Evolutionary conservation across 1,140 invertebrate genomes (phyloP), one percentile per base, ranked within the genome.

Genomic region (Matsumurasca onukii): DNA sequence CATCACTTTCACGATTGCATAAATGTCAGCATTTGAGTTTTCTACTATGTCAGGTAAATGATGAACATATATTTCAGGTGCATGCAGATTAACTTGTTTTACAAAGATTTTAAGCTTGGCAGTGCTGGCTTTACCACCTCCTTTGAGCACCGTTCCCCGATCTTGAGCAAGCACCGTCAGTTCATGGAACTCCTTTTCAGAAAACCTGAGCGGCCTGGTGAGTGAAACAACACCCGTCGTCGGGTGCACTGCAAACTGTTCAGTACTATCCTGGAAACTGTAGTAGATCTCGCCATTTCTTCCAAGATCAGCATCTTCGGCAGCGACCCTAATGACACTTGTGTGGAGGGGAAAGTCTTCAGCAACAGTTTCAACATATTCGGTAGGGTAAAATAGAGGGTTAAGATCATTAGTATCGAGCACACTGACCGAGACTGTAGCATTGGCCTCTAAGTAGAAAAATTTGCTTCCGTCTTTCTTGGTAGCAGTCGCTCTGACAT

Each of bases 241-340:
- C 13, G 95, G 94, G 81, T 98, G 93, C 67, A 98, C 88, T 3
- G 93, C 91, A 78, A 98, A 98, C 70, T 90, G 86, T 71, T 93
- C 88, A 3, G 89, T 94, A 9, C 87, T 92, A 69, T 95, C 86
- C n/a, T 86, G 82, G 73, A 98, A 91, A 79, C 92, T 97, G 78
- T 98, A 99, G 79, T 98, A 98, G 73, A 98, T 94, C 81, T 98
- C 94, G 1, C 94, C 94, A 78, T 98, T 98, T 59, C 92, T 85
- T 0, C 95, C 96, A 13, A 95, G 81, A 79, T 99, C 96, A 5
- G 96, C 94, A 81, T 98, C 97, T 75, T 94, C 94, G 0, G 96
- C 97, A 15, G 86, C 86, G 24, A 94, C 91, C 74, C 84, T 86
- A 2, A 90, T 77, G 55, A 94, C 87, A 73, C 86, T 92, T 34